Evolutionary conservation across 2,888 invertebrate species (phyloP).

Genomic region (Agapetus fuscipes): DNA sequence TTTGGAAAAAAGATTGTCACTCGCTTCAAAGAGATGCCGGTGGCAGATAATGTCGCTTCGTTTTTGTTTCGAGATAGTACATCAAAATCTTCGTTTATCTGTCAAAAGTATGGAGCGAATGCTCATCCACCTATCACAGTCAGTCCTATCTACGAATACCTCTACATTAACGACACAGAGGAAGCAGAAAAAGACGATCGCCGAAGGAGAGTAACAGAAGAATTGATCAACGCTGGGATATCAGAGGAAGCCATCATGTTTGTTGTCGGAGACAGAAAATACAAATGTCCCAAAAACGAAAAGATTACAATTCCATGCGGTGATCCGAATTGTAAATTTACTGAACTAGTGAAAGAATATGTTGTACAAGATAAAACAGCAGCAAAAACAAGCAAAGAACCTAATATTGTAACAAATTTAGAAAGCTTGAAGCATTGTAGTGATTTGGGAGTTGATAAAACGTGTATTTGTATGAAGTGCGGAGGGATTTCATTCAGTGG

Average conservation of each 20-base stretch:
- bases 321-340: conserved; percentile 2
- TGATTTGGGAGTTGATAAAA: no score
- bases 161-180: neutral
- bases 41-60: neutral
- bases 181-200: neutral
- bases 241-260: neutral
- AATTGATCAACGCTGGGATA: neutral
- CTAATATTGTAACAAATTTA: no score
- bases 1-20: neutral
- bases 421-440: no score
- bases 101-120: neutral
- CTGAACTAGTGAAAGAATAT: neutral
- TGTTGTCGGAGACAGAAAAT: neutral
- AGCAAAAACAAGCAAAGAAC: no score
- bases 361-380: neutral
- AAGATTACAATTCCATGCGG: conserved; percentile 2
- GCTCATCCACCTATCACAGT: neutral
- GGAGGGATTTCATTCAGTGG: conserved; percentile 5
- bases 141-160: neutral
- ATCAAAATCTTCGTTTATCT: neutral
- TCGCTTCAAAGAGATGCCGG: neutral
- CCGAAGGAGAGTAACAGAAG: neutral
- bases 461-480: neutral
- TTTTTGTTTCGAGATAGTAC: neutral
- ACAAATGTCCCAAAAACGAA: neutral